Conservation (phyloP, 2,113 vertebrate species). For the Lycocorax pyrrhopterus region DNA sequence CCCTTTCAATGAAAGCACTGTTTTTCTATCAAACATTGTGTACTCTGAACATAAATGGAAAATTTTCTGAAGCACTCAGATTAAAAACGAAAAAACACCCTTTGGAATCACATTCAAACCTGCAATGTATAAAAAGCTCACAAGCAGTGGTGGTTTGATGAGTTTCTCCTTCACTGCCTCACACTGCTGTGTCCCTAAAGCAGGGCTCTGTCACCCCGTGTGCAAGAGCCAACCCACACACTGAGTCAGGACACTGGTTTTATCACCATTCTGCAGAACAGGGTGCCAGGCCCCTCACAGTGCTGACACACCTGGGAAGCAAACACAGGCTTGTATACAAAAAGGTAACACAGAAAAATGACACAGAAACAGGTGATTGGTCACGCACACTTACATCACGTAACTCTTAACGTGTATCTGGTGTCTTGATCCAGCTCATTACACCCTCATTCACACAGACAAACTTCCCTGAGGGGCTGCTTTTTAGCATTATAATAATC, state of each 20-base stretch:
- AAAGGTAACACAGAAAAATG: background rate
- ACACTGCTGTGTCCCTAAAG: background rate
- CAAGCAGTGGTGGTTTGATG: background rate
- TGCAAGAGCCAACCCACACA: background rate
- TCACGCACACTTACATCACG: background rate
- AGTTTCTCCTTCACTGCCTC: background rate
- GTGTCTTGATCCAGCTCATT: background rate
- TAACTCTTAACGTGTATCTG: background rate
- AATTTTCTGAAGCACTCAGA: background rate
- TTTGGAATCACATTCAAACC: background rate
- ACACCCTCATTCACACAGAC: background rate
- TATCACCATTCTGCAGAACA: background rate
- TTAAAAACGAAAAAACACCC: background rate
- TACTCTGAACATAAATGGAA: background rate
- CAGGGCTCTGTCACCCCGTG: background rate
- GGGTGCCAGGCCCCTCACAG: background rate
- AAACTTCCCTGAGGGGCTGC: background rate
- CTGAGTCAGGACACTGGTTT: fast-evolving
- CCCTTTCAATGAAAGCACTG: background rate
- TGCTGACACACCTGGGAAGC: background rate
- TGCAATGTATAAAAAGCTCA: background rate
- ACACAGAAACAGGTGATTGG: background rate
- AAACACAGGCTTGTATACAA: background rate
- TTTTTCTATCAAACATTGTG: background rate
- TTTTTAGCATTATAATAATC: background rate